Base-by-base conservation (phyloP, 2,888 invertebrate genomes). In the Xylota segnis region DNA sequence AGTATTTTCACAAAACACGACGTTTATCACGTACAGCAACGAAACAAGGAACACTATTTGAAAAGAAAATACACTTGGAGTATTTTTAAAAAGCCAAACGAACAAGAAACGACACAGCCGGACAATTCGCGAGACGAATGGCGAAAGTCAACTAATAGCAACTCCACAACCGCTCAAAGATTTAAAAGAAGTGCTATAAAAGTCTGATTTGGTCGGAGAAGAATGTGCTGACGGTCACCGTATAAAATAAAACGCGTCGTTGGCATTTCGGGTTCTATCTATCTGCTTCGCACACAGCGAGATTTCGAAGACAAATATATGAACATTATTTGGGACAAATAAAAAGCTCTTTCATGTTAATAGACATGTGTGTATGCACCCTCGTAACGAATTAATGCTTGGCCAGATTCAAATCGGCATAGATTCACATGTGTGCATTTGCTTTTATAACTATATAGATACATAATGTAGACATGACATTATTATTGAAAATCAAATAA, bases 151-250 rank as follows among this genome's bases (percentile, higher is more conserved):
- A 92, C 92, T 92, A 91, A 92, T 90, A 89, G 88, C 89, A 89
- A 88, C 84, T 89, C 89, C 83, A 88, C 89, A 90, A 90, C 90
- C 90, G 91, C 90, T 90, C 89, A 90, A 90, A 91, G 90, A 89
- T 92, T 92, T 92, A 90, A 92, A 91, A 91, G 91, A 91, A 91
- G 90, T 91, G 89, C 89, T 90, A 89, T 58, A 59, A 72, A 23
- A 65, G 58, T 72, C 43, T 58, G 50, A 65, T 47, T 79, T 56
- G 47, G 47, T 58, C 32, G 58, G 58, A 72, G 65, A 72, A 79
- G 72, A 79, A 79, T 79, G 79, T 72, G 78, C 72, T 71, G 72
- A 79, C 66, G 79, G 79, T 59, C 72, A 79, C 66, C 14, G 37
- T 40, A 79, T 65, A 66, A 58, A 79, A 77, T 59, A 77, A 68